These are phyloP conservation scores for Amblyraja radiata DNA, from an alignment of 2,797 vertebrate genomes.

Conservation along the genomic window DNA sequence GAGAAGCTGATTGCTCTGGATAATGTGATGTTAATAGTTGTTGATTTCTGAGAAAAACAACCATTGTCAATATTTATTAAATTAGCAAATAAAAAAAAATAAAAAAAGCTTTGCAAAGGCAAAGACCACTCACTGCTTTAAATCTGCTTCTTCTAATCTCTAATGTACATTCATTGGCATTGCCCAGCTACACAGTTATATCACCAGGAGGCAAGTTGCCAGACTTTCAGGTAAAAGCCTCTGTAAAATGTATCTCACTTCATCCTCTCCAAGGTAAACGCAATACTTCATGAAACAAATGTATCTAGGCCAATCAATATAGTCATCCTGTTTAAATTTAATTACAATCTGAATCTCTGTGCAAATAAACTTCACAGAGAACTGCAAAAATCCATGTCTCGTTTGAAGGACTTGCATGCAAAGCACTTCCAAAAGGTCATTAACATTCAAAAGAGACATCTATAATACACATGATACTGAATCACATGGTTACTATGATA, in stretches of 20 bases:
- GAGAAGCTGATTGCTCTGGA: background rate
- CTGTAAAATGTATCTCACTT: background rate
- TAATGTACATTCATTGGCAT: background rate
- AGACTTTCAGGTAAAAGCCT: background rate
- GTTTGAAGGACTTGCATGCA: background rate
- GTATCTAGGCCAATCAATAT: too few relatives aligned
- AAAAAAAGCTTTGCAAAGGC: background rate
- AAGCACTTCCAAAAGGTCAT: conserved; percentile 21
- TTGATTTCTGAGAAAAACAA: background rate
- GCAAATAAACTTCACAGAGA: background rate
- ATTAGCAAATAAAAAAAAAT: background rate
- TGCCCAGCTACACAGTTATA: background rate
- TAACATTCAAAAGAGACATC: background rate
- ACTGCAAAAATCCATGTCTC: background rate
- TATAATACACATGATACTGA: background rate
- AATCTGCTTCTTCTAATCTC: background rate
- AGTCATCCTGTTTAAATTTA: background rate
- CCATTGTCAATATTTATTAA: background rate
- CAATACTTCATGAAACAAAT: background rate
- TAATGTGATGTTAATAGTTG: background rate
- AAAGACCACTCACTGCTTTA: background rate
- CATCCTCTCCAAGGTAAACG: background rate
- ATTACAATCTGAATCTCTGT: background rate
- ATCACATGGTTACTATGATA: background rate
- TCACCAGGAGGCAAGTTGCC: background rate